phyloP scores from a whole-genome alignment of 23 tunicate species.

The Halocynthia roretzi region DNA sequence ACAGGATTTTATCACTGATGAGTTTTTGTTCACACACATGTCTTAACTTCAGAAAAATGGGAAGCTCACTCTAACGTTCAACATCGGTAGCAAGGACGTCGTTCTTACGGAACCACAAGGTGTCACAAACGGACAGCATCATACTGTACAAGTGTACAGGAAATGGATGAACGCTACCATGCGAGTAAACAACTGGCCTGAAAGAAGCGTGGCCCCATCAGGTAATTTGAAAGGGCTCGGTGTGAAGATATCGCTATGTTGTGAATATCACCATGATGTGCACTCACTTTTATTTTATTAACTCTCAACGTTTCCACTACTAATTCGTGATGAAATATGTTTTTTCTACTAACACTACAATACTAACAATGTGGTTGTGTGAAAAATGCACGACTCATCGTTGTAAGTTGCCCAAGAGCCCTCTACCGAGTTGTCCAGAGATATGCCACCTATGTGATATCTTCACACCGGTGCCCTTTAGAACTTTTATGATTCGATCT shows the following conservation, averaged over 20 bases:
- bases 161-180: slow-evolving; percentile 83
- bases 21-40: background rate
- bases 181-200: slow-evolving; percentile 64
- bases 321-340: background rate
- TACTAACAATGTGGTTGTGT: too few species aligned
- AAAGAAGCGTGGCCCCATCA: slow-evolving; percentile 25
- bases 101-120: slow-evolving; percentile 28
- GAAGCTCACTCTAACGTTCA: slow-evolving; percentile 56
- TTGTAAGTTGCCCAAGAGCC: too few species aligned
- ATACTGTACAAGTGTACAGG: slow-evolving; percentile 39
- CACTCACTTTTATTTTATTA: too few species aligned
- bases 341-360: too few species aligned
- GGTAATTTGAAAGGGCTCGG: slow-evolving; percentile 9
- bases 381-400: too few species aligned
- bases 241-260: too few species aligned
- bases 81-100: slow-evolving; percentile 55
- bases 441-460: too few species aligned
- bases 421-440: too few species aligned
- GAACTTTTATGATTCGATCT: too few species aligned
- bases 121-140: slow-evolving; percentile 78
- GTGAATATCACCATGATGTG: too few species aligned
- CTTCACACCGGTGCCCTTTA: too few species aligned
- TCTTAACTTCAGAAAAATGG: slow-evolving; percentile 48
- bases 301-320: background rate
- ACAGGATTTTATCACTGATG: background rate